Conservation (phyloP, 2,888 invertebrate genomes). For the Argyra leucocephala region DNA sequence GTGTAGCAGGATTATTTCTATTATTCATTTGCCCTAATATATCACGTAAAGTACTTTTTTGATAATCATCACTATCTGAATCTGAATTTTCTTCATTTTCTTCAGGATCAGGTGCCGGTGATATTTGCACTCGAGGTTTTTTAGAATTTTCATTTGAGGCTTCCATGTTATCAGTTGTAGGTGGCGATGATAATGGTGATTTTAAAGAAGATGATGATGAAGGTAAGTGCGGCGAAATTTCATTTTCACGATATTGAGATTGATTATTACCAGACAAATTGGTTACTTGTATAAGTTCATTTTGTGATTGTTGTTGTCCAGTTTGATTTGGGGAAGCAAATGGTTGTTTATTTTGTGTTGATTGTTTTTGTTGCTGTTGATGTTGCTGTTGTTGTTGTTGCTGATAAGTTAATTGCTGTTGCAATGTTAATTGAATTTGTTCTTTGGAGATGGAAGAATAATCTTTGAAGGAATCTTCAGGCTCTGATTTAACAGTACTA, state of each 20-base stretch:
- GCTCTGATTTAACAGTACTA: slow-evolving; percentile 19
- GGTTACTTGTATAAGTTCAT: slow-evolving; percentile 23
- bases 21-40: slow-evolving; percentile 19
- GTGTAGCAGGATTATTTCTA: slow-evolving; percentile 23
- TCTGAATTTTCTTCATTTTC: slow-evolving; percentile 23
- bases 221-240: slow-evolving; percentile 24
- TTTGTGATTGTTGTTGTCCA: slow-evolving; percentile 36
- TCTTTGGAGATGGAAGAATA: not conserved
- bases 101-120: slow-evolving; percentile 21
- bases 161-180: slow-evolving; percentile 25
- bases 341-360: too few relatives aligned
- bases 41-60: slow-evolving; percentile 20
- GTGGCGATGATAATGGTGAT: slow-evolving; percentile 37
- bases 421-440: slow-evolving; percentile 9
- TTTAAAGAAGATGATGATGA: slow-evolving; percentile 43
- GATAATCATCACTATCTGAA: slow-evolving; percentile 13
- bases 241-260: slow-evolving; percentile 9
- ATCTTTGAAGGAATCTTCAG: slow-evolving; percentile 11
- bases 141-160: slow-evolving; percentile 28
- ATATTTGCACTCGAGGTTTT: slow-evolving; percentile 35
- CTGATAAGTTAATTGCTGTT: slow-evolving; percentile 17
- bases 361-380: slow-evolving; percentile 27
- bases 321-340: slow-evolving; percentile 31
- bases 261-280: slow-evolving; percentile 16
- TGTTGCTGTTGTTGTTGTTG: slow-evolving; percentile 33